phyloP scores from a whole-genome alignment of 2,797 vertebrate species.

The Smutsia gigantea region DNA sequence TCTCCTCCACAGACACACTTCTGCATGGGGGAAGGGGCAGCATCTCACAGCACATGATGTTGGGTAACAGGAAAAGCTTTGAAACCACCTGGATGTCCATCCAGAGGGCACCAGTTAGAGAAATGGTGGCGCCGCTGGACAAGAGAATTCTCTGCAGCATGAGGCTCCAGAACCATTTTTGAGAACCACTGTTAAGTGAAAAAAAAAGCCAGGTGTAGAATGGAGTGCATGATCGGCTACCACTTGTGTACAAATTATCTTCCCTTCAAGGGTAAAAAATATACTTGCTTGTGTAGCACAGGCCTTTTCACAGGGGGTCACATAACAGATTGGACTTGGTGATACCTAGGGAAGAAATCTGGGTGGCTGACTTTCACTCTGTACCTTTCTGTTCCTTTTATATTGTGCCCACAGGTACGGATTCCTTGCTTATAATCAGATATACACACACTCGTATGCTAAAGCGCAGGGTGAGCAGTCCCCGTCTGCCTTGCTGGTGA shows the following conservation, averaged over 20 bases:
- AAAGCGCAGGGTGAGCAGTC: fast-evolving
- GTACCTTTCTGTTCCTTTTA: background rate
- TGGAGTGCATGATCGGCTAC: background rate
- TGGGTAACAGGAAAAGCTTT: background rate
- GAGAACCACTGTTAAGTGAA: background rate
- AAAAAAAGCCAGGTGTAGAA: background rate
- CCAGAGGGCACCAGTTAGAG: background rate
- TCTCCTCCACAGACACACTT: background rate
- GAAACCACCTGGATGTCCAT: background rate
- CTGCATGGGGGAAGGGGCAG: fast-evolving
- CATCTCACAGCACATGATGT: fast-evolving
- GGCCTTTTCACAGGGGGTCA: background rate
- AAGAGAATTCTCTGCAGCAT: fast-evolving
- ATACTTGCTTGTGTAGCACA: background rate
- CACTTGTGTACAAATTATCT: background rate
- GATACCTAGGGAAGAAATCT: background rate
- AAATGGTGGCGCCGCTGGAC: background rate
- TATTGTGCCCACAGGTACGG: fast-evolving
- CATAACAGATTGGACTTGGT: background rate
- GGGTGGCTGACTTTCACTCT: background rate
- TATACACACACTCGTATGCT: fast-evolving
- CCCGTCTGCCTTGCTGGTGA: fast-evolving
- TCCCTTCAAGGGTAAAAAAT: background rate
- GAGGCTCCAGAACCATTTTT: fast-evolving
- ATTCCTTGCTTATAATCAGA: background rate